Conservation (phyloP, 2,888 invertebrate genomes). For the Drosophila quinaria region DNA sequence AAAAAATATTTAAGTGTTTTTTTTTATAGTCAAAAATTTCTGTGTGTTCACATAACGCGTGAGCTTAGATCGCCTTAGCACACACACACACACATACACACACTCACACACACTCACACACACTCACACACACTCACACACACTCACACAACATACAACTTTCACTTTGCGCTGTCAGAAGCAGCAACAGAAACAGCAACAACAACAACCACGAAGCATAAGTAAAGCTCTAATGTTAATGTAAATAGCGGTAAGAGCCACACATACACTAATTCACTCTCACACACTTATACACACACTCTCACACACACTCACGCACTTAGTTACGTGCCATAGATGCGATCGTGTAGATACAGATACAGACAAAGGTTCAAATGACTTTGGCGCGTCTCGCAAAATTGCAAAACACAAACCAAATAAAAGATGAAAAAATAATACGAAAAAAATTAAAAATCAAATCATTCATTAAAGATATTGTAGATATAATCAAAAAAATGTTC, state of each 20-base stretch:
- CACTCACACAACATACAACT: slow-evolving; percentile 54
- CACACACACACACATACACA: slow-evolving; percentile 20
- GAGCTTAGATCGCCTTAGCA: slow-evolving; percentile 27
- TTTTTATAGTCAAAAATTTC: slow-evolving; percentile 27
- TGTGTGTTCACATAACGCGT: slow-evolving; percentile 53
- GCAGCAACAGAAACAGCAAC: slow-evolving; percentile 38
- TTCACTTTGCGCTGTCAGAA: slow-evolving; percentile 80
- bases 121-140: slow-evolving; percentile 15
- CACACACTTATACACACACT: slow-evolving; percentile 11
- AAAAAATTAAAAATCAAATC: slow-evolving; percentile 67
- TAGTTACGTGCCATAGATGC: slow-evolving; percentile 75
- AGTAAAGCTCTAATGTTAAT: slow-evolving; percentile 78
- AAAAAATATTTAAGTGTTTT: background rate
- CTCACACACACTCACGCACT: slow-evolving; percentile 41
- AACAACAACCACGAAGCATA: slow-evolving; percentile 43
- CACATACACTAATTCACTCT: slow-evolving; percentile 38
- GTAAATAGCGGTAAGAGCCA: slow-evolving; percentile 79
- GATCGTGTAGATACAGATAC: slow-evolving; percentile 63
- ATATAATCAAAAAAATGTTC: slow-evolving; percentile 16
- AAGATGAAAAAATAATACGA: slow-evolving; percentile 29
- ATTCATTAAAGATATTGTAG: slow-evolving; percentile 64
- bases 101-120: too few species aligned
- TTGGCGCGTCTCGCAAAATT: slow-evolving; percentile 65
- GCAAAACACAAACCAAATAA: slow-evolving; percentile 44
- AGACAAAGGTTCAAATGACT: slow-evolving; percentile 69